Percentiles rank a stretch among this genome's conserved stretches.
These are phyloP conservation scores for Cherax quadricarinatus DNA, from an alignment of 1,140 invertebrate species.

Conservation along the genomic window DNA sequence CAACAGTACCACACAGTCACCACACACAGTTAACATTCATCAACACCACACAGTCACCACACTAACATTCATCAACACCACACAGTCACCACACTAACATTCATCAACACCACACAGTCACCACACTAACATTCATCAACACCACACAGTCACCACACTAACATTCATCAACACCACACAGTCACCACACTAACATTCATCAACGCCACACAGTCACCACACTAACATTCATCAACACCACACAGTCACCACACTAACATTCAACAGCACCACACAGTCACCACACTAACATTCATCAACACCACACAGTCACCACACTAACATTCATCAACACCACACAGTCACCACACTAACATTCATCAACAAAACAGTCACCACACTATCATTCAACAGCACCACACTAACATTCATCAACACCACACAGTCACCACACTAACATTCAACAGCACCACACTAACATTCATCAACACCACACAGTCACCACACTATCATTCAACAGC, in stretches of 20 bases:
- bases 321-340: not conserved
- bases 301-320: too few species aligned
- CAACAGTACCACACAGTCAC: not conserved
- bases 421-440: not conserved
- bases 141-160: not conserved
- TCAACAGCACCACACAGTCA: not conserved
- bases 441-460: too few species aligned
- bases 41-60: too few species aligned
- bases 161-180: too few species aligned
- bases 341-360: not conserved
- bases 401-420: not conserved
- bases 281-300: not conserved
- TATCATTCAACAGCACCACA: too few species aligned
- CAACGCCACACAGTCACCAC: not conserved
- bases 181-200: not conserved
- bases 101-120: too few species aligned
- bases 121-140: not conserved
- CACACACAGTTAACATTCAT: not conserved
- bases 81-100: not conserved
- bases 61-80: not conserved
- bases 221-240: not conserved
- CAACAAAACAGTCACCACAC: too few species aligned
- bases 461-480: not conserved
- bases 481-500: not conserved
- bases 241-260: too few species aligned